Percentiles rank a stretch among this genome's conserved stretches.
phyloP scores from a whole-genome alignment of 2,888 invertebrate species.

The Perdita meconis region DNA sequence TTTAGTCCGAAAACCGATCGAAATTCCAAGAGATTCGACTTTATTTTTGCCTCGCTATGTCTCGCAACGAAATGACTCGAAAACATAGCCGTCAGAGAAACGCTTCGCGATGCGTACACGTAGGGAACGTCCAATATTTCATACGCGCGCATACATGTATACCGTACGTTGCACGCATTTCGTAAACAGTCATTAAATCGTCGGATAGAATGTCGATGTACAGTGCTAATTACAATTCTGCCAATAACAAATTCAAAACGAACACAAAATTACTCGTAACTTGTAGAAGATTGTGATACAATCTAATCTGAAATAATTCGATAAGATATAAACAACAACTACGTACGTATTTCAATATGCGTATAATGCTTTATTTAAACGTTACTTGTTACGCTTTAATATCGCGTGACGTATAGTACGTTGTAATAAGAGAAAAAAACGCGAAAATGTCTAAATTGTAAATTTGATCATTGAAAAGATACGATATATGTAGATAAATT shows the following conservation, averaged over 20 bases:
- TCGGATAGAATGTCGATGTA: conserved; percentile 10
- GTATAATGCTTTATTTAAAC: conserved; percentile 20
- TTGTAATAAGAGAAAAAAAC: conserved; percentile 7
- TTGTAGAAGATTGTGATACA: neutral
- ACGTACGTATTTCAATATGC: neutral
- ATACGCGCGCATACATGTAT: conserved; percentile 29
- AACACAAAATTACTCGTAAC: neutral
- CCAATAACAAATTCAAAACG: neutral
- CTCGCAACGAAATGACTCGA: conserved; percentile 22
- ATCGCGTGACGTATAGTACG: conserved; percentile 28
- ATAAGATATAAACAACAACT: conserved; percentile 1
- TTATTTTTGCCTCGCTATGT: neutral
- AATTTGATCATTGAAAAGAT: conserved; percentile 24
- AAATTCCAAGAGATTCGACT: conserved; percentile 16
- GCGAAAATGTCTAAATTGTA: conserved; percentile 14
- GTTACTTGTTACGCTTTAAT: conserved; percentile 18
- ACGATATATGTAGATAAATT: too few species aligned
- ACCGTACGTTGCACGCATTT: conserved; percentile 33
- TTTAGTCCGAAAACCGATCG: conserved; percentile 20
- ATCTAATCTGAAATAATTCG: conserved; percentile 6
- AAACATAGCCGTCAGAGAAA: conserved; percentile 2
- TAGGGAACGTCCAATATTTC: conserved; percentile 13
- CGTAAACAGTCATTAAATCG: conserved; percentile 37
- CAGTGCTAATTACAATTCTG: conserved; percentile 18
- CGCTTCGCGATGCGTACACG: conserved; percentile 32